A percentile compares a stretch with the other conserved stretches of the same genome.
Conservation (phyloP, 2,888 invertebrate species). For the Ellobium chinense region DNA sequence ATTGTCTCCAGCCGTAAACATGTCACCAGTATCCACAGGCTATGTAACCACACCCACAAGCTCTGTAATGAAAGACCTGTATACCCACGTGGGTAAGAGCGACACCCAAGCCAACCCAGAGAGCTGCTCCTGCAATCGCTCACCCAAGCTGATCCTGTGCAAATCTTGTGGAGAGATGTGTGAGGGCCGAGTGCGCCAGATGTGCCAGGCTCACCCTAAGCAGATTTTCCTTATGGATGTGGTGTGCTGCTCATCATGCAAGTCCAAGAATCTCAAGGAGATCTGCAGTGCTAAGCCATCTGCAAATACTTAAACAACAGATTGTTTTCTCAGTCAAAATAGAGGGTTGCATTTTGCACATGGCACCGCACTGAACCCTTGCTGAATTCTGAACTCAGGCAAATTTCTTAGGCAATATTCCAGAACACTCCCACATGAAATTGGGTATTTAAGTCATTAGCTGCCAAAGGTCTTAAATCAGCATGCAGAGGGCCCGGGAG, state of each 20-base stretch:
- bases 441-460: too few species aligned
- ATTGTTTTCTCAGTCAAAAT: too few species aligned
- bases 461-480: too few species aligned
- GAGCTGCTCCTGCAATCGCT: conserved; percentile 7
- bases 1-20: background rate
- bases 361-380: too few species aligned
- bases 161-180: conserved; percentile 16
- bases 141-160: conserved; percentile 29
- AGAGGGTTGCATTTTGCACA: too few species aligned
- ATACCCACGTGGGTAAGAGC: background rate
- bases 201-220: conserved; percentile 12
- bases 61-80: background rate
- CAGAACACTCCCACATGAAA: too few species aligned
- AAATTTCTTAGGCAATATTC: too few species aligned
- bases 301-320: too few species aligned
- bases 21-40: background rate
- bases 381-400: too few species aligned
- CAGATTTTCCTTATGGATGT: conserved; percentile 34
- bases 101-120: background rate
- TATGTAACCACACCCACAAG: background rate
- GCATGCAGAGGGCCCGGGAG: too few species aligned
- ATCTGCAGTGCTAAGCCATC: background rate
- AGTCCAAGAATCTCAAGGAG: conserved; percentile 32
- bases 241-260: conserved; percentile 22
- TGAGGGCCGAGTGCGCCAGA: conserved; percentile 2